Percentiles rank a stretch among this genome's conserved stretches.
Evolutionary conservation across 1,140 invertebrate species (phyloP).

Genomic region (Euwallacea fornicatus): DNA sequence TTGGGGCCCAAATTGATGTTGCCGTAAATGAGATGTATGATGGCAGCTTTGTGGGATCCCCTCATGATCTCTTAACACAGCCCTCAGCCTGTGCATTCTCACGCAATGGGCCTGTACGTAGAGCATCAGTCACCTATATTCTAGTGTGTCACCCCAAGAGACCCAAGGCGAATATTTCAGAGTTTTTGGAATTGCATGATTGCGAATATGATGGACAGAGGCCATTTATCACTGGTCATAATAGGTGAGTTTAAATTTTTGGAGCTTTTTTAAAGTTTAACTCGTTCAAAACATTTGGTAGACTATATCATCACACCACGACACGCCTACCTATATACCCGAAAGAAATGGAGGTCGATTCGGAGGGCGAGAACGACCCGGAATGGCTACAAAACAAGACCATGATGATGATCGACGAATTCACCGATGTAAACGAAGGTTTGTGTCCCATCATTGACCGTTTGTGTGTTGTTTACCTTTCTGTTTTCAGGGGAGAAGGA

Average conservation of each 20-base stretch:
- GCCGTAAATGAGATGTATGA: conserved; percentile 94
- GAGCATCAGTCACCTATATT: conserved; percentile 85
- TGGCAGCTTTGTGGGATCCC: conserved; percentile 90
- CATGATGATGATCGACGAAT: conserved; percentile 97
- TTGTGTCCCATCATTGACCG: background rate
- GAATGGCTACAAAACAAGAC: conserved; percentile 93
- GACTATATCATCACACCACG: conserved; percentile 91
- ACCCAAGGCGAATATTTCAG: conserved; percentile 72
- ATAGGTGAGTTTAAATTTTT: conserved; percentile 50
- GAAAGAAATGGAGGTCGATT: conserved; percentile 92
- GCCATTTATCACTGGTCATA: conserved; percentile 86
- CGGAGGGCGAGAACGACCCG: conserved; percentile 92
- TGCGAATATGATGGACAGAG: conserved; percentile 76
- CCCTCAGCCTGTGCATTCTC: conserved; percentile 62
- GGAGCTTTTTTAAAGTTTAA: background rate
- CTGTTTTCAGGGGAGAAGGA: conserved; percentile 79
- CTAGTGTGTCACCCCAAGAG: conserved; percentile 80
- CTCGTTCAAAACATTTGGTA: conserved; percentile 36
- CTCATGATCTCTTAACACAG: conserved; percentile 81
- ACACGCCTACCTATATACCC: conserved; percentile 92
- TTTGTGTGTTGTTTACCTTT: background rate
- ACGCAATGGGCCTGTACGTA: conserved; percentile 78
- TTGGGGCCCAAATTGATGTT: conserved; percentile 89
- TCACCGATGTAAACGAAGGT: conserved; percentile 96
- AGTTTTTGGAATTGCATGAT: conserved; percentile 82